Evolutionary conservation across 2,888 invertebrate genomes (phyloP).

Genomic region (Scelioninae gen. 2): DNA sequence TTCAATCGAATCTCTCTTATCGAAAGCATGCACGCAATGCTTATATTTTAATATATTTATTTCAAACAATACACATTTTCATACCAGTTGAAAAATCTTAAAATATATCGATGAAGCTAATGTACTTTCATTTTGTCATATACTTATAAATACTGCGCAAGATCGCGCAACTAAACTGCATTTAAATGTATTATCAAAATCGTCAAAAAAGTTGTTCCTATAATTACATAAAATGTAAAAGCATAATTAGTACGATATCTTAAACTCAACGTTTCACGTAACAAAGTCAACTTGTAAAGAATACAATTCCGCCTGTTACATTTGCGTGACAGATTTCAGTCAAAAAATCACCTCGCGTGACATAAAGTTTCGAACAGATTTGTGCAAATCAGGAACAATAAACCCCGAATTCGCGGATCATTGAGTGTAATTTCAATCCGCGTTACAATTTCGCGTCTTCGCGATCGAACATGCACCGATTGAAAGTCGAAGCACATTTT

Average conservation of each 20-base stretch:
- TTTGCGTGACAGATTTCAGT: too few relatives aligned
- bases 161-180: conserved; percentile 25
- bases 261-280: too few relatives aligned
- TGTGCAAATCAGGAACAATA: too few relatives aligned
- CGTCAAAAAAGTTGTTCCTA: conserved; percentile 14
- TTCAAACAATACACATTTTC: conserved; percentile 34
- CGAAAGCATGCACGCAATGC: neutral
- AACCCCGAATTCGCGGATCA: too few relatives aligned
- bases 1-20: conserved; percentile 19
- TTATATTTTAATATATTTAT: conserved; percentile 23
- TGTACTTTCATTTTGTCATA: conserved; percentile 30
- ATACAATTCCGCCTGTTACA: too few relatives aligned
- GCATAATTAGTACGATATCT: conserved; percentile 19
- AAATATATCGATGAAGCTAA: conserved; percentile 29
- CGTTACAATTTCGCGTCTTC: too few relatives aligned
- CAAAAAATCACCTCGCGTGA: too few relatives aligned
- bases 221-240: conserved; percentile 30
- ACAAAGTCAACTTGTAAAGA: too few relatives aligned
- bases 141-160: conserved; percentile 29
- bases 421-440: too few relatives aligned
- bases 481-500: neutral
- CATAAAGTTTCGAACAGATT: too few relatives aligned
- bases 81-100: conserved; percentile 29
- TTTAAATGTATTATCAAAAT: conserved; percentile 20
- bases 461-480: neutral